phyloP scores from a whole-genome alignment of 2,888 invertebrate genomes.

The Calameuta idolon region DNA sequence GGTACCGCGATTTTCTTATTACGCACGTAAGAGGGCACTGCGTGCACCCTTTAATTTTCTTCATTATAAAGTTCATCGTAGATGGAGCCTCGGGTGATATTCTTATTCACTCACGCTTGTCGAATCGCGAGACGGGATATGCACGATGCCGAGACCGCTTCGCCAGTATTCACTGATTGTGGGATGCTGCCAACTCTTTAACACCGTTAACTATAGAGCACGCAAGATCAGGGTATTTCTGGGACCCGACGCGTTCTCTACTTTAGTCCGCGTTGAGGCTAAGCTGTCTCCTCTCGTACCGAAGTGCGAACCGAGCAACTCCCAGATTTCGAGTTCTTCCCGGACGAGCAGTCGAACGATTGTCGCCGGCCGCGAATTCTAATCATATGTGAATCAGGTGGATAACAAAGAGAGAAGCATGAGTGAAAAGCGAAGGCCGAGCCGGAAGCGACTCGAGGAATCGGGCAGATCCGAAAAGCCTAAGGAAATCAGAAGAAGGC shows the following conservation, averaged over 20 bases:
- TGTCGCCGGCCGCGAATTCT: background rate
- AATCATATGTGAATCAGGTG: slow-evolving; percentile 19
- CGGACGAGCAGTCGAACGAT: slow-evolving; percentile 2
- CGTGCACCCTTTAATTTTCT: background rate
- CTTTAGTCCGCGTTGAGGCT: slow-evolving; percentile 1
- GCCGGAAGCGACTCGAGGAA: slow-evolving; percentile 39
- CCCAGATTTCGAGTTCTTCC: background rate
- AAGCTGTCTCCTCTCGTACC: slow-evolving; percentile 15
- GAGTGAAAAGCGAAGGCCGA: slow-evolving; percentile 47
- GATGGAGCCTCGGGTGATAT: background rate
- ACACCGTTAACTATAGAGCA: background rate
- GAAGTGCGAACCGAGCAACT: background rate
- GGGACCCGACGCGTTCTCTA: slow-evolving; percentile 2
- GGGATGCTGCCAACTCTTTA: slow-evolving; percentile 3
- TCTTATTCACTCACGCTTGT: background rate
- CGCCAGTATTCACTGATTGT: background rate
- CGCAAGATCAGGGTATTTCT: slow-evolving; percentile 8
- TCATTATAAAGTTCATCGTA: background rate
- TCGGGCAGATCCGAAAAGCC: slow-evolving; percentile 19
- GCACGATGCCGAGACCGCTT: too few species aligned
- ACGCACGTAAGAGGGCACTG: background rate
- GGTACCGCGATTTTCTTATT: background rate
- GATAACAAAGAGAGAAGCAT: slow-evolving; percentile 30
- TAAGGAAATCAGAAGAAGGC: slow-evolving; percentile 16
- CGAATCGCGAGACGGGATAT: background rate